A percentile compares a stretch with the other conserved stretches of the same genome.
Conservation (phyloP, 2,888 invertebrate genomes). For the Himalopsyche tibetana region DNA sequence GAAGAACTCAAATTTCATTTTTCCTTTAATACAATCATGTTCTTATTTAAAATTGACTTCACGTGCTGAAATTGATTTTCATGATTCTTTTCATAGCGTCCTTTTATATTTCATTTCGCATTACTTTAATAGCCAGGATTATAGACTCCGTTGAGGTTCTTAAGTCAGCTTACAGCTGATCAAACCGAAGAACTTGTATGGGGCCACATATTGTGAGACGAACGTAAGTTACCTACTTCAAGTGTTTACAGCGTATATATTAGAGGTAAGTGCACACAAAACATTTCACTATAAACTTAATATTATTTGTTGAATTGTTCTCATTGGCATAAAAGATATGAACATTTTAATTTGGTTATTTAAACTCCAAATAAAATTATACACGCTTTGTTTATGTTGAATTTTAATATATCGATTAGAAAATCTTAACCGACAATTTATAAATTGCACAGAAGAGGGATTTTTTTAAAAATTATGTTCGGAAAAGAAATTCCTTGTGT, state of each 20-base stretch:
- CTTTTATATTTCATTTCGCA: conserved; percentile 22
- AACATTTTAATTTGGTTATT: too few relatives aligned
- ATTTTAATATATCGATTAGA: too few relatives aligned
- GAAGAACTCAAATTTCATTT: too few relatives aligned
- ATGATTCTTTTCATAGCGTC: conserved; percentile 9
- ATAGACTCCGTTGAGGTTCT: neutral
- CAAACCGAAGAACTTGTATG: conserved; percentile 20
- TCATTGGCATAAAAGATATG: too few relatives aligned
- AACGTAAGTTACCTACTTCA: neutral
- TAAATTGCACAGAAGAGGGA: too few relatives aligned
- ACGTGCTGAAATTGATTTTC: conserved; percentile 13
- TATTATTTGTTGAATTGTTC: neutral
- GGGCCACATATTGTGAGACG: conserved; percentile 3
- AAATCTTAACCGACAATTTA: too few relatives aligned
- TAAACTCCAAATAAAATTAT: too few relatives aligned
- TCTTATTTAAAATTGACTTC: conserved; percentile 6
- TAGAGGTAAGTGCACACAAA: neutral
- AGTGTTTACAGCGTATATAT: neutral
- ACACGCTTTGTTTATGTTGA: too few relatives aligned
- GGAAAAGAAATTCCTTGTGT: too few relatives aligned
- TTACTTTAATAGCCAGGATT: conserved; percentile 24
- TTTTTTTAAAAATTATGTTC: too few relatives aligned
- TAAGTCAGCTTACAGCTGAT: neutral
- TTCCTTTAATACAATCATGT: neutral
- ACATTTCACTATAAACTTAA: neutral